phyloP scores from a whole-genome alignment of 2,113 vertebrate genomes.

The Prionailurus viverrinus region DNA sequence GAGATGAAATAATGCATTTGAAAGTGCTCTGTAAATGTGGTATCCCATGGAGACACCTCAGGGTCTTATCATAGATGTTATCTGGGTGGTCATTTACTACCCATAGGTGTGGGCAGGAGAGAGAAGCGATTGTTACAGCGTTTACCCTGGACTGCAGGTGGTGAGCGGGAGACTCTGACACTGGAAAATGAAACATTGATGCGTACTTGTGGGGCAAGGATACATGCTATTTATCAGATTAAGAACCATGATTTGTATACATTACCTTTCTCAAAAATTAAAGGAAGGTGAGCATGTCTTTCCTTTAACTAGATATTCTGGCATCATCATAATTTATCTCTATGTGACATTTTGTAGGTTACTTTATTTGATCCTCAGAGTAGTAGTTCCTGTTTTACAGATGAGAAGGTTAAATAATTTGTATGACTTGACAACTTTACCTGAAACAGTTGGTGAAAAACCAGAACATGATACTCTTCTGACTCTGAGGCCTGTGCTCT shows the following conservation, averaged over 20 bases:
- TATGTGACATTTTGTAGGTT: background rate
- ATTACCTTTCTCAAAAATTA: background rate
- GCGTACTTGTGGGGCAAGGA: background rate
- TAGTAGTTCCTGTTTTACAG: background rate
- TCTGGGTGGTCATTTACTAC: background rate
- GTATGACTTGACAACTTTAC: background rate
- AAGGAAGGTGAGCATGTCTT: background rate
- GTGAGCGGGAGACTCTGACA: background rate
- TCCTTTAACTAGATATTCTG: background rate
- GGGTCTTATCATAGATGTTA: background rate
- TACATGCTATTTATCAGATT: background rate
- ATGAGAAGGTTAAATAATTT: background rate
- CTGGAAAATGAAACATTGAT: background rate
- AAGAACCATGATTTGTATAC: background rate
- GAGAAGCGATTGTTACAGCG: background rate
- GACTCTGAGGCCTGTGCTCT: background rate
- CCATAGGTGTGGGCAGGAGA: background rate
- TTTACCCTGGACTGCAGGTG: background rate
- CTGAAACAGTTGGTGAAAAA: background rate
- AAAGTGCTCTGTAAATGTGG: background rate
- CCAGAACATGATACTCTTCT: background rate
- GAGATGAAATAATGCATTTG: background rate
- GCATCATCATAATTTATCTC: background rate
- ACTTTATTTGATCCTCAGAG: conserved; percentile 8
- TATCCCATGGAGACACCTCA: background rate